Base-by-base conservation (phyloP, 1,140 invertebrate species). In the Idris sp. region DNA sequence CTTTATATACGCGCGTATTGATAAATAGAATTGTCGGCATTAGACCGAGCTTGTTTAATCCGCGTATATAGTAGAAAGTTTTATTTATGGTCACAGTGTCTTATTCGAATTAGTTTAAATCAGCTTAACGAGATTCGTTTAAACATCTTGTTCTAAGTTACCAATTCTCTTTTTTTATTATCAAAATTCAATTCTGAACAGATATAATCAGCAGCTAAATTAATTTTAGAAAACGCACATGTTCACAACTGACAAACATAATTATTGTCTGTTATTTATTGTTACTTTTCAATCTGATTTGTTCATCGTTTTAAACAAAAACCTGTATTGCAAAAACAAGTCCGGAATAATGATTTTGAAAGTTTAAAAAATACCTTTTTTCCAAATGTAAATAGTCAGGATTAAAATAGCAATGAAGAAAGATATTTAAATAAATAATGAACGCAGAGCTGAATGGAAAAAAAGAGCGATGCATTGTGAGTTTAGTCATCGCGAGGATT, bases 401-500 rank as follows among this genome's bases (percentile, higher is more conserved):
- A 28, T 58, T 33, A 68, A 58, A 68, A 58, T 58, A 58, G 46
- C 36, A 49, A 49, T 58, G 49, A 72, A 58, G 44, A 58, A 44
- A 51, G 33, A 64, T 58, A 72, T 53, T 62, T 43, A 58, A 64
- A 72, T 49, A 62, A 72, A 71, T 62, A 62, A 56, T 40, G 40
- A 48, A 40, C n/a, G n/a, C 48, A 28, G 40, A 33, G 9, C 30
- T 5, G 30, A 36, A 30, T 7, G 19, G 40, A 46, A 69, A 59
- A 35, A 31, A 22, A 22, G 6, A 53, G 38, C 36, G 61, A 53
- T 61, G 54, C 49, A 71, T 71, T 62, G 68, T 48, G 16, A 35
- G 58, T 62, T 64, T 72, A 72, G 58, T 72, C 58, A 73, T 64
- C 49, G 53, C 14, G 68, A 56, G 26, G 58, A 64, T 65, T 65